A percentile compares a stretch with the other conserved stretches of the same genome.
Conservation (phyloP, 1,140 invertebrate species). For the Chironomus striatipennis region DNA sequence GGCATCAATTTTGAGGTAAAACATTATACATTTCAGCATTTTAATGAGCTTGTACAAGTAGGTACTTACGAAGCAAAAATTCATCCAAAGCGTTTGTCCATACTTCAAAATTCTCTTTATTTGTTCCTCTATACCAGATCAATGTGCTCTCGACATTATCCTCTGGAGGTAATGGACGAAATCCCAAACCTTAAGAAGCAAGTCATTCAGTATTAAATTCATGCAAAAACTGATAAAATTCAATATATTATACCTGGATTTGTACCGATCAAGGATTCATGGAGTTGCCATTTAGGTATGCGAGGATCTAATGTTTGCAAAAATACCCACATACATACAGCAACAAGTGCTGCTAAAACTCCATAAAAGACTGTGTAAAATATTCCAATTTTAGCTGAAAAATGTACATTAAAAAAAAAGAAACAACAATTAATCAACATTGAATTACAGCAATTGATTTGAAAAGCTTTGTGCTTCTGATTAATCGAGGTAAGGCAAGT, state of each 20-base stretch:
- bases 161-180: slow-evolving; percentile 74
- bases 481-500: too few species aligned
- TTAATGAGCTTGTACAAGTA: too few species aligned
- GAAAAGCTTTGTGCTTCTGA: too few species aligned
- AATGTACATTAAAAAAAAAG: slow-evolving; percentile 28
- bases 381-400: slow-evolving; percentile 75
- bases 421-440: too few species aligned
- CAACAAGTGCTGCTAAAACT: slow-evolving; percentile 75
- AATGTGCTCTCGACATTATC: slow-evolving; percentile 84
- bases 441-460: too few species aligned
- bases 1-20: too few species aligned
- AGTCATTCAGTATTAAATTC: slow-evolving; percentile 19
- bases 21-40: too few species aligned
- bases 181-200: slow-evolving; percentile 65
- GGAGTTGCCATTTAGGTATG: slow-evolving; percentile 74
- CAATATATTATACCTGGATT: slow-evolving; percentile 65
- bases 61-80: slow-evolving; percentile 66
- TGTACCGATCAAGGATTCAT: slow-evolving; percentile 76
- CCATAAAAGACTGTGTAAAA: slow-evolving; percentile 91
- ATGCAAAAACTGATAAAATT: slow-evolving; percentile 10
- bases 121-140: slow-evolving; percentile 80
- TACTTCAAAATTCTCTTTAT: slow-evolving; percentile 60
- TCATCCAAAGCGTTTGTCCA: slow-evolving; percentile 65
- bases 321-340: slow-evolving; percentile 85
- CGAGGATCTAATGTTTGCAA: slow-evolving; percentile 81